phyloP scores from a whole-genome alignment of 2,113 vertebrate species.

The Coregonus clupeaformis region DNA sequence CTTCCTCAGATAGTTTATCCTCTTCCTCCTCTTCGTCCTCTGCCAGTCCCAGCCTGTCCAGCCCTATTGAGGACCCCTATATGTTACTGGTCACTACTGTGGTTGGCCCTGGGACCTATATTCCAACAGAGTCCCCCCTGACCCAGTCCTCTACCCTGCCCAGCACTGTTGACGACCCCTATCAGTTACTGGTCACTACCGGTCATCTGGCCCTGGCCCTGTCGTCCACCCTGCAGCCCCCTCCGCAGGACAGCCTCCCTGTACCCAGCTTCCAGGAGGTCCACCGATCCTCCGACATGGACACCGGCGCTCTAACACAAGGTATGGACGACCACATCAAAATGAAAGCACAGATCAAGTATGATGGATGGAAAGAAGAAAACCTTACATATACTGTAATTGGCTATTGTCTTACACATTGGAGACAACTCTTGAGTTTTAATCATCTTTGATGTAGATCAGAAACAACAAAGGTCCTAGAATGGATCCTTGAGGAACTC shows the following conservation, averaged over 20 bases:
- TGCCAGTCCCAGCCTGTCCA: slow-evolving; percentile 75
- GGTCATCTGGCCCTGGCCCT: not conserved
- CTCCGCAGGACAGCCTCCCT: not conserved
- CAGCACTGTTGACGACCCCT: not conserved
- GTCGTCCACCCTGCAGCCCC: not conserved
- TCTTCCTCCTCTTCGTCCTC: slow-evolving; percentile 85
- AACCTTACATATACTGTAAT: too few species aligned
- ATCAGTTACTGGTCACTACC: too few species aligned
- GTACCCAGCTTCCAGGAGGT: slow-evolving; percentile 88
- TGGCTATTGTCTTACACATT: too few species aligned
- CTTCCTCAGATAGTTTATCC: slow-evolving; percentile 89
- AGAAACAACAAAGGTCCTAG: too few species aligned
- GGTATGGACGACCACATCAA: slow-evolving; percentile 67
- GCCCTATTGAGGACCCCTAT: not conserved
- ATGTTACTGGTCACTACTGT: not conserved
- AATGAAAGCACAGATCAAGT: too few species aligned
- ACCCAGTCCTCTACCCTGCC: not conserved
- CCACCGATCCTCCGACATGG: slow-evolving; percentile 86
- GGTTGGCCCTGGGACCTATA: not conserved
- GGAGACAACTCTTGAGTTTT: too few species aligned
- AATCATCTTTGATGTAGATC: too few species aligned
- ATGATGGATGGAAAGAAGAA: too few species aligned
- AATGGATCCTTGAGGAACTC: too few species aligned
- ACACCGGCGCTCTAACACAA: slow-evolving; percentile 89
- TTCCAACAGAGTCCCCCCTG: not conserved